Evolutionary conservation across 1,140 invertebrate species (phyloP).

Genomic region (Sweltsa coloradensis): DNA sequence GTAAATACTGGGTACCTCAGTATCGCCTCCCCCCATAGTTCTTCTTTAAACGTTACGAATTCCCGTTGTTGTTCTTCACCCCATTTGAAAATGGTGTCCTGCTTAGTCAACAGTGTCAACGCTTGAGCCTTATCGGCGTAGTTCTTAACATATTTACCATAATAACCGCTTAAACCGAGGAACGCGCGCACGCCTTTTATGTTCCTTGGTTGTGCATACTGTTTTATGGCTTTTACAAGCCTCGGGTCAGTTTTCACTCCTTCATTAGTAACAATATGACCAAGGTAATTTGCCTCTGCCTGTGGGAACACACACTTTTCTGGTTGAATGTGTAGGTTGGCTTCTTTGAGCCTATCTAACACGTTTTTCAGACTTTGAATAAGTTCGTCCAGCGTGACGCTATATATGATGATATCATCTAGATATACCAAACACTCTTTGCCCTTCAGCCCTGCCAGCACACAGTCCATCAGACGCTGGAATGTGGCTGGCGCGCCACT

Average conservation of each 20-base stretch:
- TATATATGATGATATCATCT: too few species aligned
- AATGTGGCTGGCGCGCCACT: slow-evolving; percentile 30
- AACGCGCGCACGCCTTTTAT: slow-evolving; percentile 21
- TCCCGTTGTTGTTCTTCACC: slow-evolving; percentile 15
- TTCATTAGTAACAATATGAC: slow-evolving; percentile 7
- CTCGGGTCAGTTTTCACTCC: slow-evolving; percentile 14
- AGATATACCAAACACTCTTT: slow-evolving; percentile 27
- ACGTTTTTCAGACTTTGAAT: slow-evolving; percentile 22
- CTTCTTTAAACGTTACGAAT: slow-evolving; percentile 28
- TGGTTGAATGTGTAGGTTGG: slow-evolving; percentile 10
- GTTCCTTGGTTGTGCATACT: slow-evolving; percentile 10
- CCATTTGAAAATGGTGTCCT: slow-evolving; percentile 6
- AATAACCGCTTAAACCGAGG: slow-evolving; percentile 26
- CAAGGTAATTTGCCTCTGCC: slow-evolving; percentile 1
- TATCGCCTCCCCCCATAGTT: slow-evolving; percentile 24
- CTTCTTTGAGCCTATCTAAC: slow-evolving; percentile 24
- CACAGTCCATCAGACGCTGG: slow-evolving; percentile 29
- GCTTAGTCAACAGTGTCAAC: slow-evolving; percentile 17
- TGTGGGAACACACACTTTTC: too few species aligned
- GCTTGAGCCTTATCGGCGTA: slow-evolving; percentile 18
- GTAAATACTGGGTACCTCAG: slow-evolving; percentile 22
- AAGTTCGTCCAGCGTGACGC: slow-evolving; percentile 27
- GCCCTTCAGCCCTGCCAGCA: slow-evolving; percentile 22
- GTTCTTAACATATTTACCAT: slow-evolving; percentile 23
- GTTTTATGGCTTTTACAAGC: slow-evolving; percentile 11